These are phyloP conservation scores for Notodonta ziczac DNA, from an alignment of 2,888 invertebrate species.

Conservation along the genomic window DNA sequence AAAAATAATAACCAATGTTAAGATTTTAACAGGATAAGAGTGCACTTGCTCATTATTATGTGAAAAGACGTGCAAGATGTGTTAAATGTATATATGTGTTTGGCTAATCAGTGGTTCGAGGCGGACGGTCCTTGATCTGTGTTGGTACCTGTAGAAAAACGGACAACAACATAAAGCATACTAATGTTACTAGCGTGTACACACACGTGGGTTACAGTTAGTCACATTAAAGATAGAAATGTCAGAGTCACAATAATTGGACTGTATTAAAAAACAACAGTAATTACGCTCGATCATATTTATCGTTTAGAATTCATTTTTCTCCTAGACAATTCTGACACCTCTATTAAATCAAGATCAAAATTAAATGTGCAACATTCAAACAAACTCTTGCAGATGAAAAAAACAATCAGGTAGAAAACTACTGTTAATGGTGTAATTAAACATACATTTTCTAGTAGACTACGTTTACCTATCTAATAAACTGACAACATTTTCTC, in stretches of 20 bases:
- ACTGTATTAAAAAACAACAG: not conserved
- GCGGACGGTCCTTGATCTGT: constrained; percentile 76
- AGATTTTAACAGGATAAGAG: not conserved
- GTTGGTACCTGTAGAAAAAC: constrained; percentile 79
- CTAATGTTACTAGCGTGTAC: constrained; percentile 74
- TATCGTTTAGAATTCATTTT: too few relatives aligned
- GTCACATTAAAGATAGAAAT: constrained; percentile 48
- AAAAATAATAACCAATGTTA: too few relatives aligned
- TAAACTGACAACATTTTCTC: not conserved
- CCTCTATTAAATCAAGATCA: constrained; percentile 37
- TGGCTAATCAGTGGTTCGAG: constrained; percentile 68
- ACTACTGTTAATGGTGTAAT: constrained; percentile 5
- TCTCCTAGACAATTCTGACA: constrained; percentile 19
- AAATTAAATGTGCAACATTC: constrained; percentile 37
- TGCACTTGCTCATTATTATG: constrained; percentile 6
- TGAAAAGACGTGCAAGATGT: constrained; percentile 36
- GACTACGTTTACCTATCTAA: not conserved
- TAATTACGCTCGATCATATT: not conserved
- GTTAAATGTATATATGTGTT: constrained; percentile 31
- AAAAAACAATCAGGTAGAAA: not conserved
- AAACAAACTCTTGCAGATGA: constrained; percentile 16
- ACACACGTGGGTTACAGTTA: constrained; percentile 68
- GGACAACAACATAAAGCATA: constrained; percentile 79
- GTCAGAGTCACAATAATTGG: constrained; percentile 6
- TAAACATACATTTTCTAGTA: constrained; percentile 9